A percentile compares a stretch with the other conserved stretches of the same genome.
These are phyloP conservation scores for Anoplius nigerrimus DNA, from an alignment of 2,888 invertebrate species.

Conservation along the genomic window DNA sequence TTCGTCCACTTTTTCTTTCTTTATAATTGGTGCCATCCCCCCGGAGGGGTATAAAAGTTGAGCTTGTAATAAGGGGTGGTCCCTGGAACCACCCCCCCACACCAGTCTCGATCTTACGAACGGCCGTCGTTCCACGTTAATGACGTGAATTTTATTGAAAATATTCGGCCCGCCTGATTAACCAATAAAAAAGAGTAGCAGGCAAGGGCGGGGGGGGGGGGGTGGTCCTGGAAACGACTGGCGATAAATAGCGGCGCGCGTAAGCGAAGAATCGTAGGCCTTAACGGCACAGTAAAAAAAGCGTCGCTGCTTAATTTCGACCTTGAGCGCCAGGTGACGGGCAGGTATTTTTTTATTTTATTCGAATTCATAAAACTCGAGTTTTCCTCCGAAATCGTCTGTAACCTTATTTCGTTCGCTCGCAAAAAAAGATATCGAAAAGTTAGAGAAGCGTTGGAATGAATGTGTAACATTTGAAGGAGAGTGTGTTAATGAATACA, in stretches of 20 bases:
- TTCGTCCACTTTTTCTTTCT: constrained; percentile 43
- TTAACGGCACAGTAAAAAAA: constrained; percentile 62
- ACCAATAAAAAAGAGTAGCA: constrained; percentile 59
- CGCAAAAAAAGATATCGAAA: too few relatives aligned
- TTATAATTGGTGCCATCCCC: constrained; percentile 55
- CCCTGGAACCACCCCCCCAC: neutral
- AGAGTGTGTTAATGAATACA: too few relatives aligned
- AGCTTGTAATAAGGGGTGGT: constrained; percentile 53
- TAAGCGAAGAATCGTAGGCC: constrained; percentile 46
- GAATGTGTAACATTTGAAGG: too few relatives aligned
- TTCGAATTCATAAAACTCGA: too few relatives aligned
- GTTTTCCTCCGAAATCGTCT: too few relatives aligned
- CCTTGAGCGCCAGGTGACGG: constrained; percentile 52
- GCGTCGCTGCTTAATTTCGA: constrained; percentile 60
- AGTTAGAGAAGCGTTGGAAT: too few relatives aligned
- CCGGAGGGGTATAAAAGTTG: constrained; percentile 50
- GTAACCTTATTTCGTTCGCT: too few relatives aligned
- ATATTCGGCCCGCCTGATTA: constrained; percentile 60
- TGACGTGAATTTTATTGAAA: constrained; percentile 67
- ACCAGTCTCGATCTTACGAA: too few relatives aligned
- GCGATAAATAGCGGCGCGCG: constrained; percentile 43
- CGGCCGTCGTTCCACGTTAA: constrained; percentile 38
- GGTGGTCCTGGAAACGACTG: constrained; percentile 40
- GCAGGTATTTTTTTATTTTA: constrained; percentile 42
- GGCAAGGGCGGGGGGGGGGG: constrained; percentile 14